phyloP scores from a whole-genome alignment of 2,797 vertebrate genomes.

The Spinus olivaceus region DNA sequence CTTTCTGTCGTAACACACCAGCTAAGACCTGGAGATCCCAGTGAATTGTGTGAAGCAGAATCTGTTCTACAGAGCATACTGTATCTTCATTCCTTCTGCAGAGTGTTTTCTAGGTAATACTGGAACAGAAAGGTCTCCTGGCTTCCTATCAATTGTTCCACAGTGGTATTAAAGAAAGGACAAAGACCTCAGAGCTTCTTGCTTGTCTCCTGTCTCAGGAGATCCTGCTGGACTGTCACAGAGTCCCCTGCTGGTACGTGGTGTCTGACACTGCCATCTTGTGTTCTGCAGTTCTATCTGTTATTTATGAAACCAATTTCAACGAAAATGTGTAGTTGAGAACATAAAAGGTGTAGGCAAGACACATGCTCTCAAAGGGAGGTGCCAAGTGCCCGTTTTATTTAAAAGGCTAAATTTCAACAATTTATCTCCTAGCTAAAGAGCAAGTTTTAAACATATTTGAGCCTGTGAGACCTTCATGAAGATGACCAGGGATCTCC shows the following conservation, averaged over 20 bases:
- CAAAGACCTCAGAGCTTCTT: background rate
- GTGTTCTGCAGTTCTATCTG: background rate
- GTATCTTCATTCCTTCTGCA: background rate
- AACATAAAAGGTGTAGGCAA: background rate
- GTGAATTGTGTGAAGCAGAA: background rate
- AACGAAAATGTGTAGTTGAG: background rate
- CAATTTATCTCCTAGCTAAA: background rate
- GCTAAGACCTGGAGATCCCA: background rate
- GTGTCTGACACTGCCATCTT: slow-evolving; percentile 45
- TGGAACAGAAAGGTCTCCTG: background rate
- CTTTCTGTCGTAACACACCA: background rate
- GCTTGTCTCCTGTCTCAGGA: background rate
- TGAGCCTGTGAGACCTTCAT: background rate
- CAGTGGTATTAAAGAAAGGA: background rate
- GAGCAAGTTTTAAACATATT: background rate
- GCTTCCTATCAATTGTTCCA: background rate
- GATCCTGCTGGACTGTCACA: background rate
- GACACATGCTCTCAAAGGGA: background rate
- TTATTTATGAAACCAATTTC: background rate
- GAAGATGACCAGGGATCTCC: background rate
- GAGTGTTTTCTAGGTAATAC: background rate
- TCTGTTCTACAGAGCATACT: background rate
- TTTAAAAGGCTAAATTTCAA: background rate
- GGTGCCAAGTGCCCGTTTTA: background rate
- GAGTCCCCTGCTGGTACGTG: background rate